Conservation (phyloP, 2,797 vertebrate genomes). For the Etheostoma perlongum region DNA sequence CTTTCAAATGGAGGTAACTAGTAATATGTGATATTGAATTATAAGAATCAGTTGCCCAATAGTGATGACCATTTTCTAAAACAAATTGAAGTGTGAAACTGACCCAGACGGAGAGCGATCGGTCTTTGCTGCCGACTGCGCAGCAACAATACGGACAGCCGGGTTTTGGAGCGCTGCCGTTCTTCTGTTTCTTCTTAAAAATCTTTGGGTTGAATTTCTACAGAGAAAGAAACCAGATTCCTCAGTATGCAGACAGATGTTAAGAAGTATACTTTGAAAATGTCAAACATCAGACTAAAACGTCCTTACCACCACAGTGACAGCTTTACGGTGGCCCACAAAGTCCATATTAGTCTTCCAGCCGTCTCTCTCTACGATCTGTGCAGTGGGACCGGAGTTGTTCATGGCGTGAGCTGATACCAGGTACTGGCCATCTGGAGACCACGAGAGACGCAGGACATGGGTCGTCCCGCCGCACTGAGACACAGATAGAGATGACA, state of each 20-base stretch:
- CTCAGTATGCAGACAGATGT: neutral
- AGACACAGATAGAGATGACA: neutral
- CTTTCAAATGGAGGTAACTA: too few species aligned
- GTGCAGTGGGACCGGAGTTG: slow-evolving; percentile 98
- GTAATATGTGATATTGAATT: too few species aligned
- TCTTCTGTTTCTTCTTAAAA: slow-evolving; percentile 98
- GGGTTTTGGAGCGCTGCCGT: slow-evolving; percentile 94
- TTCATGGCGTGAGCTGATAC: slow-evolving; percentile 99
- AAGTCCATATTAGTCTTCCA: slow-evolving; percentile 99
- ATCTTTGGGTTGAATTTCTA: slow-evolving; percentile 99
- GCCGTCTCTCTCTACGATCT: slow-evolving; percentile 97
- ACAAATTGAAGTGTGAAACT: slow-evolving; percentile 51
- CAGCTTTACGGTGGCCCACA: slow-evolving; percentile 97
- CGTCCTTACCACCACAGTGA: slow-evolving; percentile 94
- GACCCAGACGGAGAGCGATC: slow-evolving; percentile 98
- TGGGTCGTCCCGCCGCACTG: slow-evolving; percentile 98
- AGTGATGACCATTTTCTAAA: neutral
- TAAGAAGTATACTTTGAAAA: too few species aligned
- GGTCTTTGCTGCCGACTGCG: slow-evolving; percentile 97
- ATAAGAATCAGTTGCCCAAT: too few species aligned
- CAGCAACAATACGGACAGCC: slow-evolving; percentile 98
- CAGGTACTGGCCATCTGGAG: slow-evolving; percentile 97
- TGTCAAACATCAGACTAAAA: too few species aligned
- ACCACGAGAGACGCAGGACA: slow-evolving; percentile 97
- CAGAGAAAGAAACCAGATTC: neutral